Evolutionary conservation across 2,888 invertebrate genomes (phyloP).

Genomic region (Kuschelorhynchus macadamiae): DNA sequence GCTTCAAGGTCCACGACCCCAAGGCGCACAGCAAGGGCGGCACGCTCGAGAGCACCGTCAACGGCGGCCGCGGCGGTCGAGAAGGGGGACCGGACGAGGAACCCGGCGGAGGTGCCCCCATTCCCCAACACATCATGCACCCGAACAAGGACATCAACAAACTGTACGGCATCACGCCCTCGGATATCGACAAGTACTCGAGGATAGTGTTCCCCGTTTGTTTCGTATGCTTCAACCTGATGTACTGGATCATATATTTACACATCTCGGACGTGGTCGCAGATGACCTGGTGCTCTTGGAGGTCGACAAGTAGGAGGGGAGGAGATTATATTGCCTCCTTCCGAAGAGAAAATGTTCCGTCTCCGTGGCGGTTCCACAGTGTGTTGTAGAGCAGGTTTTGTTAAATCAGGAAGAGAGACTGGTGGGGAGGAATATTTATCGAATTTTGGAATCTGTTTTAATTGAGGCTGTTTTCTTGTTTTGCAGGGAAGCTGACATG

Average conservation of each 20-base stretch:
- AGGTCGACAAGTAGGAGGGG: constrained; percentile 75
- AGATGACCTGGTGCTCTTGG: constrained; percentile 90
- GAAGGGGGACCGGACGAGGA: constrained; percentile 77
- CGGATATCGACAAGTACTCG: constrained; percentile 99
- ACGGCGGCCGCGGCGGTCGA: constrained; percentile 80
- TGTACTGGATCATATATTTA: constrained; percentile 98
- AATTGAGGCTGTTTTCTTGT: too few relatives aligned
- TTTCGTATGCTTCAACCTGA: constrained; percentile 98
- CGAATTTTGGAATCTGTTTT: too few relatives aligned
- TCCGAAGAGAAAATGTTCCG: not conserved
- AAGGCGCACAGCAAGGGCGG: constrained; percentile 95
- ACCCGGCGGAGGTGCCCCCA: constrained; percentile 72
- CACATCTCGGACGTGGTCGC: constrained; percentile 97
- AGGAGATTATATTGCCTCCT: not conserved
- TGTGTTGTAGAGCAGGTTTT: not conserved
- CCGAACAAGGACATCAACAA: constrained; percentile 95
- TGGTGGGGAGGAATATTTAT: too few relatives aligned
- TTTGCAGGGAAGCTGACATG: too few relatives aligned
- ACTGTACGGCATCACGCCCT: constrained; percentile 92
- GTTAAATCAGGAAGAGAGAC: not conserved
- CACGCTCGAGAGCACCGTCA: constrained; percentile 91
- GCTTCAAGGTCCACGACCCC: constrained; percentile 95
- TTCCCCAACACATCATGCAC: constrained; percentile 85
- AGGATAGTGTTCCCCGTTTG: constrained; percentile 95
- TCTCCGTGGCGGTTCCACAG: not conserved